phyloP scores from a whole-genome alignment of 2,113 vertebrate species.

The Acrocephalus kingi region DNA sequence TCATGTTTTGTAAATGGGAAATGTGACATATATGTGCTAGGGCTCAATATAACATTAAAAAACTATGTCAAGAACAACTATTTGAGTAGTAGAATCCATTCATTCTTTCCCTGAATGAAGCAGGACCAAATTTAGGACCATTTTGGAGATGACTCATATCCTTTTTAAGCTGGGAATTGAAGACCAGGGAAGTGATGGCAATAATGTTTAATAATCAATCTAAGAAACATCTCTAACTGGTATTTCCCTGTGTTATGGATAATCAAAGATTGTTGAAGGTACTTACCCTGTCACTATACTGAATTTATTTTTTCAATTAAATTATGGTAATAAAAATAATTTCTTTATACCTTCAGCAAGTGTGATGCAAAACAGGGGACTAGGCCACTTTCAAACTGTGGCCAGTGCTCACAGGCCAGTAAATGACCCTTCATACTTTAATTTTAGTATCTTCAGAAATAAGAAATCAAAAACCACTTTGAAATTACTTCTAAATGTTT shows the following conservation, averaged over 20 bases:
- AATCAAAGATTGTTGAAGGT: not conserved
- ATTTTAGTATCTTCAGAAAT: not conserved
- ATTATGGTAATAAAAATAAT: not conserved
- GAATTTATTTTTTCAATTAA: not conserved
- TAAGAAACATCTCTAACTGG: not conserved
- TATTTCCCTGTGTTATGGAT: not conserved
- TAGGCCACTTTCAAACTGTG: conserved; percentile 71
- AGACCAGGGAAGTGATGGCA: not conserved
- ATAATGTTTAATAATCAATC: not conserved
- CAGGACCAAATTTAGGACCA: not conserved
- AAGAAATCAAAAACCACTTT: not conserved
- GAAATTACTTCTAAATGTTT: not conserved
- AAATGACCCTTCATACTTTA: not conserved
- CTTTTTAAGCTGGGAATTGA: not conserved
- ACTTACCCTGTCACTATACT: not conserved
- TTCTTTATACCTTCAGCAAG: conserved; percentile 75
- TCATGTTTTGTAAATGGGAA: not conserved
- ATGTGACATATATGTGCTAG: not conserved
- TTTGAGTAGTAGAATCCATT: not conserved
- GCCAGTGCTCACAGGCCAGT: conserved; percentile 66
- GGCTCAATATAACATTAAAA: not conserved
- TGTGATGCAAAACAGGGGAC: conserved; percentile 79
- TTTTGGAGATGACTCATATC: not conserved
- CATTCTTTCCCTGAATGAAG: not conserved
- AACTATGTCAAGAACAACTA: not conserved